Base-by-base conservation (phyloP, 2,113 vertebrate species). In the Spea bombifrons region DNA sequence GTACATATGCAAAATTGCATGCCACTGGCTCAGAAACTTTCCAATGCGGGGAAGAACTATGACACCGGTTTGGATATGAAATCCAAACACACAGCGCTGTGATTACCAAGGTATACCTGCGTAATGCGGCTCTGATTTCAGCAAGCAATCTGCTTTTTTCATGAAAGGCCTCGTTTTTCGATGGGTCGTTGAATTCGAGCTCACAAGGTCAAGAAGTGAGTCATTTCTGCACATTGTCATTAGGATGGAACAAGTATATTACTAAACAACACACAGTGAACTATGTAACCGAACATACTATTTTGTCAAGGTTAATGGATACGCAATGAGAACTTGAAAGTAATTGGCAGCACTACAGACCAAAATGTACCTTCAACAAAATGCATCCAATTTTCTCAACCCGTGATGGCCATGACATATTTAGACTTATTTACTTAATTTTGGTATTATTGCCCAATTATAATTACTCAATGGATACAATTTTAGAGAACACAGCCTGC, bases 291-390 rank as follows among this genome's bases (percentile, higher is more conserved):
- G 4, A 68, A 3, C 50, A n/a, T 57, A 43, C 65, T 59, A 69
- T 76, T 76, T 76, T 50, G 5, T 30, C 15, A 59, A 30, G 47
- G 12, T 13, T 68, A 66, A 66, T 75, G 61, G 49, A 52, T 46
- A 48, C 49, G n/a, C 43, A 67, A 50, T 67, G 43, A 57, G 48
- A 76, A 55, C n/a, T 3, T 47, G 4, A 55, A 63, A 55, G 5
- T 15, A 68, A 9, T 8, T 68, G 45, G 10, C 43, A 17, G 8
- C 57, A 59, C 10, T 8, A 55, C 4, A 64, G 71, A n/a, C 16
- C 50, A 30, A 3, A 50, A 52, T 66, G 16, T 9, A 65, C 43
- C 53, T 43, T 75, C 8, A 2, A 64, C 57, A 16, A 48, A 47
- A 16, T 17, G 13, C 13, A 8, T 64, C 46, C 8, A 3, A 45